Conservation (phyloP, 2,888 invertebrate species). For the Stratiomys singularior region DNA sequence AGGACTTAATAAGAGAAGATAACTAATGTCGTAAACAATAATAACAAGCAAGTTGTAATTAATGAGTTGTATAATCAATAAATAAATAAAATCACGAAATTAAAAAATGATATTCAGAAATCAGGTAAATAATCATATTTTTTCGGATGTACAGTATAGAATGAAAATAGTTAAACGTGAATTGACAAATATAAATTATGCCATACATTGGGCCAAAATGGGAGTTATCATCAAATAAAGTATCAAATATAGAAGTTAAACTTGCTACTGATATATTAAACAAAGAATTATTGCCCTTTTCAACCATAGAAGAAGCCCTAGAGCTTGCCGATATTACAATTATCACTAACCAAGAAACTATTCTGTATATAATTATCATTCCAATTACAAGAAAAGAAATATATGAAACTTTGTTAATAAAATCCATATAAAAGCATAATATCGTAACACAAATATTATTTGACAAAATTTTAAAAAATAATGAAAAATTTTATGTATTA, state of each 20-base stretch:
- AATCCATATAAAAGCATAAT: background rate
- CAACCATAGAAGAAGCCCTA: background rate
- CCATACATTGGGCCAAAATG: background rate
- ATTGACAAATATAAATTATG: background rate
- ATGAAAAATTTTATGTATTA: too few species aligned
- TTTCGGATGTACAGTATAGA: background rate
- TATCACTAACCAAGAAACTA: background rate
- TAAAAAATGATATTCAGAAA: background rate
- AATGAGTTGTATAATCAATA: background rate
- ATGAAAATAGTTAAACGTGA: background rate
- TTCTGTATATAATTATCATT: background rate
- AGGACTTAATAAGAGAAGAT: background rate
- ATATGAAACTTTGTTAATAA: too few species aligned
- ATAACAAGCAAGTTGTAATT: too few species aligned
- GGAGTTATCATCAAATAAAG: background rate
- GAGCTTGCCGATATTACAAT: constrained; percentile 6
- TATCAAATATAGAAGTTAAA: background rate
- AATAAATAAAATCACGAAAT: background rate
- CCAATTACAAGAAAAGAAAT: background rate
- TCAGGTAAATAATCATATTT: background rate
- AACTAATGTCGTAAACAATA: background rate
- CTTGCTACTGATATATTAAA: constrained; percentile 1
- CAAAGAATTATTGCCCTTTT: too few species aligned
- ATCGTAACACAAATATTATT: too few species aligned
- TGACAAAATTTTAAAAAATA: too few species aligned